Base-by-base conservation (phyloP, 1,140 invertebrate genomes). In the Procambarus virginalis region DNA sequence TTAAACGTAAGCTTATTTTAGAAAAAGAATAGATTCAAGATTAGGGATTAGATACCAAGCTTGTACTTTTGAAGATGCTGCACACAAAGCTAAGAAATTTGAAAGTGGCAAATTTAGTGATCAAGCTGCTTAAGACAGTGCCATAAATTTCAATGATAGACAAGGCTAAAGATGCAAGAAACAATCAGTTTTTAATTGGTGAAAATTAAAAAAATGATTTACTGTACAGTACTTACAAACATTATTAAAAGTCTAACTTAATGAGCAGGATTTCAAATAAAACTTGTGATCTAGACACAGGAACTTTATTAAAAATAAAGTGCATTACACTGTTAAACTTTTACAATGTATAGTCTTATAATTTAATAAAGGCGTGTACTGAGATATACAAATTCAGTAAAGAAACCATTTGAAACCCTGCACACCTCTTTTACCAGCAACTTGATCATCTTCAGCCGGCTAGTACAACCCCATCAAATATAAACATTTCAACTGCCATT, bases 261-360 rank as follows among this genome's bases (percentile, higher is more conserved):
- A 58, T 80, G 20, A 80, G 78, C 78, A 80, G 78, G 78, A 80
- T 80, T 80, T 80, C 78, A 80, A 80, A 80, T 80, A 80, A 80
- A 80, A 80, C 78, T 80, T 80, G 49, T 80, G 12, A 58, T 34
- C 55, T 22, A 34, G 49, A 58, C 55, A 55, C 78, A 51, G 22
- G 20, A 55, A 55, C 78, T 80, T 80, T 80, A 80, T 80, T 80
- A 73, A n/a, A 51, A 80, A 58, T 22, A 58, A 80, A n/a, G 49
- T 80, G 2, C n/a, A 49, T 80, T 80, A 80, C 78, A 80, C 14
- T 80, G 46, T 80, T 80, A 51, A 34, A 78, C 46, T 58, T 80
- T 55, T 80, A 80, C 78, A 80, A 58, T 55, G 49, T 80, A 73
- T 5, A 20, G 14, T 51, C 78, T 80, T 80, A 80, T n/a, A 55